Percentiles rank a stretch among this genome's conserved stretches.
Conservation (phyloP, 1,140 invertebrate genomes). For the Drosophila jambulina region DNA sequence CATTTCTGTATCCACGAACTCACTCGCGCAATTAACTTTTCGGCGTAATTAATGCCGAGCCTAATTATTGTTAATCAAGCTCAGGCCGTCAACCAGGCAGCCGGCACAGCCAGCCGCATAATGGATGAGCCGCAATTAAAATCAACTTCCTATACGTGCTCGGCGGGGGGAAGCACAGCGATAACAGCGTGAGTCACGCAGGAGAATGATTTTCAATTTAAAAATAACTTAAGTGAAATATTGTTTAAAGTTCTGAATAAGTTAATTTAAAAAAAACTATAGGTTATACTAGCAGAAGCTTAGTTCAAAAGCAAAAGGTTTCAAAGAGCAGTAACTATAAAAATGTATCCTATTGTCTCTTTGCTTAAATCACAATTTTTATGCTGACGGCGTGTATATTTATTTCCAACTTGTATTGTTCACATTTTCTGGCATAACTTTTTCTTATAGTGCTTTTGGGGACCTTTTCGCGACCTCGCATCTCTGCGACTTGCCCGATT, state of each 20-base stretch:
- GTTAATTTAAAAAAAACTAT: not conserved
- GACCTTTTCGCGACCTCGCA: slow-evolving; percentile 18
- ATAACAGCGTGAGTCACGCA: slow-evolving; percentile 28
- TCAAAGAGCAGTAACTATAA: not conserved
- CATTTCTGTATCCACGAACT: slow-evolving; percentile 21
- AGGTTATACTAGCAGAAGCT: not conserved
- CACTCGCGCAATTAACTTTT: slow-evolving; percentile 84
- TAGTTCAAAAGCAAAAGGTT: not conserved
- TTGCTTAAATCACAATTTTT: not conserved
- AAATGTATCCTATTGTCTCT: not conserved
- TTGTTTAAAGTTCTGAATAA: not conserved
- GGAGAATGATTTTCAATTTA: not conserved
- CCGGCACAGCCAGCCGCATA: slow-evolving; percentile 39
- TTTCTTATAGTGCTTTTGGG: slow-evolving; percentile 1
- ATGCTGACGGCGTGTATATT: too few species aligned
- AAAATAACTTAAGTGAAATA: not conserved
- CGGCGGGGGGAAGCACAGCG: slow-evolving; percentile 19
- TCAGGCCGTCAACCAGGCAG: slow-evolving; percentile 64
- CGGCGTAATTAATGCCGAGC: slow-evolving; percentile 85
- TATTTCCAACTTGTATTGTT: not conserved
- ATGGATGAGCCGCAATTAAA: slow-evolving; percentile 84
- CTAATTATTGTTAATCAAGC: slow-evolving; percentile 85
- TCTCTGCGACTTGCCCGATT: slow-evolving; percentile 1
- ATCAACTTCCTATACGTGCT: slow-evolving; percentile 54
- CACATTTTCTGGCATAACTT: too few species aligned